Evolutionary conservation across 2,888 invertebrate species (phyloP).

Genomic region (Embidobia sp.): DNA sequence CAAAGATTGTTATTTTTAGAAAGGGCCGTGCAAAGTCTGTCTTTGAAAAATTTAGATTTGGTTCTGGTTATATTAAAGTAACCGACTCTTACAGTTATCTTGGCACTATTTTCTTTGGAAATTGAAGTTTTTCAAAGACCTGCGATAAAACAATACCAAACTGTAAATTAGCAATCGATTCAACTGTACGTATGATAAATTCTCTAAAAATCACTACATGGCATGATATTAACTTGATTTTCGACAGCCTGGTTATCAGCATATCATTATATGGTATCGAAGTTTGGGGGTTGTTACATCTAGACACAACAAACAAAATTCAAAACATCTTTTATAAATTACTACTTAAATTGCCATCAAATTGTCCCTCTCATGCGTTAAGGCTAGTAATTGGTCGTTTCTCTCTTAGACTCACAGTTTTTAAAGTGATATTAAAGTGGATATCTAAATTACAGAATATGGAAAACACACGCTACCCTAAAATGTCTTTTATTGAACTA

Average conservation of each 20-base stretch:
- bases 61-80: background rate
- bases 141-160: background rate
- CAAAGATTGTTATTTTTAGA: constrained; percentile 2
- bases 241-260: background rate
- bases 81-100: background rate
- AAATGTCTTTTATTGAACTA: background rate
- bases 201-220: background rate
- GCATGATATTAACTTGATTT: background rate
- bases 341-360: background rate
- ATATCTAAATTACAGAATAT: background rate
- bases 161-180: background rate
- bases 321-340: background rate
- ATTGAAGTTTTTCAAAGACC: background rate
- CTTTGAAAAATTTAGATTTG: background rate
- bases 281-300: background rate
- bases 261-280: background rate
- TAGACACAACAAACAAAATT: background rate
- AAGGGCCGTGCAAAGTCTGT: background rate
- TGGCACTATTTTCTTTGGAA: background rate
- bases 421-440: background rate
- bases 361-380: background rate
- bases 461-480: background rate
- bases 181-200: background rate
- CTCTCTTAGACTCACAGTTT: background rate
- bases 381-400: background rate